Evolutionary conservation across 2,888 invertebrate species (phyloP).

Genomic region (Caenorhabditis sinica): DNA sequence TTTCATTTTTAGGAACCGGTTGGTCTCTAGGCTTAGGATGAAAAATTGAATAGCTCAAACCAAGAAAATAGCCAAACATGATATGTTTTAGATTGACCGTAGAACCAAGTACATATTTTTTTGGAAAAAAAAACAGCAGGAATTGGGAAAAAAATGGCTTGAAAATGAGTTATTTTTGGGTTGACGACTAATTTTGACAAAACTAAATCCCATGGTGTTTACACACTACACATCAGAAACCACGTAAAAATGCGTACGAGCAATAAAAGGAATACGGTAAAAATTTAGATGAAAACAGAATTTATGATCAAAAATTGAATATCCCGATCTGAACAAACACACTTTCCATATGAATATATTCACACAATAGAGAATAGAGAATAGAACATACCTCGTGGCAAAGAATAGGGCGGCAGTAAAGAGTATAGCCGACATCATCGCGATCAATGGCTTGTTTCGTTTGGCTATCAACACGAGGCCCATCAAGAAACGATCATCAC

Average conservation of each 20-base stretch:
- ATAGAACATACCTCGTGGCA: conserved; percentile 49
- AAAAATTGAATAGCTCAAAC: too few relatives aligned
- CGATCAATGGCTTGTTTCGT: conserved; percentile 62
- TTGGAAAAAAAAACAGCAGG: not conserved
- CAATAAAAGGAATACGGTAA: not conserved
- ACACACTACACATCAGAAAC: conserved; percentile 37
- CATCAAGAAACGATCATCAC: conserved; percentile 58
- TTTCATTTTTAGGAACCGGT: not conserved
- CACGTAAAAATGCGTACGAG: conserved; percentile 48
- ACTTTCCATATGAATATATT: conserved; percentile 19
- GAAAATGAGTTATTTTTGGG: not conserved
- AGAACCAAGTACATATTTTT: not conserved
- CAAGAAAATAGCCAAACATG: not conserved
- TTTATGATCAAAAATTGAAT: not conserved
- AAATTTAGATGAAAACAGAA: not conserved
- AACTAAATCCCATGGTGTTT: conserved; percentile 17
- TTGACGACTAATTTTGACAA: conserved; percentile 2
- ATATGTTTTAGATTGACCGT: too few relatives aligned
- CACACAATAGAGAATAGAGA: not conserved
- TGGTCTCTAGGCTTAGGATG: too few relatives aligned
- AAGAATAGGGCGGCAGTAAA: conserved; percentile 41
- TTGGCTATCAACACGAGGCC: conserved; percentile 47
- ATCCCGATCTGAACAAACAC: not conserved
- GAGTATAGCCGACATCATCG: conserved; percentile 55
- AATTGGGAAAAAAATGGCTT: not conserved